Percentiles rank a stretch among this genome's conserved stretches.
Evolutionary conservation across 2,113 vertebrate genomes (phyloP).

Genomic region (Rhodinocichla rosea): DNA sequence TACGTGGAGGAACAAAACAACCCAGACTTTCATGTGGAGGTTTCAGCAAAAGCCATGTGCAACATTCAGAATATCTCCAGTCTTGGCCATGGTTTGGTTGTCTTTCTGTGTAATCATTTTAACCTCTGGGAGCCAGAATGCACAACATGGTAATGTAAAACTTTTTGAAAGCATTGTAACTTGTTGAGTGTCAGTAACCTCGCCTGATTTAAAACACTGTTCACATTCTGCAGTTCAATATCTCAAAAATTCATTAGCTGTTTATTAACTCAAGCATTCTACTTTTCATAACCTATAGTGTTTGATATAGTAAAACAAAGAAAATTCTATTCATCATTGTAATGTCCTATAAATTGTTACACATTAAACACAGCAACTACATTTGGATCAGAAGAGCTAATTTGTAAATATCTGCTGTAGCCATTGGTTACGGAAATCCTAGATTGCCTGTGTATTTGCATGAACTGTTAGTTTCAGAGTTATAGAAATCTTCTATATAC

Average conservation of each 20-base stretch:
- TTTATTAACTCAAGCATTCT: constrained; percentile 11
- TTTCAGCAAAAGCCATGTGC: neutral
- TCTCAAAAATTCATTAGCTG: constrained; percentile 1
- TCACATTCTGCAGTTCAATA: neutral
- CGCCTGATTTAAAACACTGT: neutral
- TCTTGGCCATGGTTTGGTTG: neutral
- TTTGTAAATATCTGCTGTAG: neutral
- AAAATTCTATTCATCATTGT: constrained; percentile 8
- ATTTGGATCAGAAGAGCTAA: neutral
- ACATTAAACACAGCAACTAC: neutral
- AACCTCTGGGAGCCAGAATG: neutral
- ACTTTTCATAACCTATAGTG: neutral
- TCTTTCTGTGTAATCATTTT: neutral
- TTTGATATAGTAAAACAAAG: neutral
- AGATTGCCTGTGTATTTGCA: neutral
- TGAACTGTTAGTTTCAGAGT: neutral
- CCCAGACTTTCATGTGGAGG: neutral
- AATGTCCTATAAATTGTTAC: neutral
- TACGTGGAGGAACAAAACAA: accelerated
- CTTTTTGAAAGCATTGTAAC: neutral
- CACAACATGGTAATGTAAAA: neutral
- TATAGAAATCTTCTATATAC: neutral
- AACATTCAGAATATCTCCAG: neutral
- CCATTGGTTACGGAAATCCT: neutral
- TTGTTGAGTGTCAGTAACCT: neutral